Conservation (phyloP, 2,888 invertebrate genomes). For the Papilio gigon region DNA sequence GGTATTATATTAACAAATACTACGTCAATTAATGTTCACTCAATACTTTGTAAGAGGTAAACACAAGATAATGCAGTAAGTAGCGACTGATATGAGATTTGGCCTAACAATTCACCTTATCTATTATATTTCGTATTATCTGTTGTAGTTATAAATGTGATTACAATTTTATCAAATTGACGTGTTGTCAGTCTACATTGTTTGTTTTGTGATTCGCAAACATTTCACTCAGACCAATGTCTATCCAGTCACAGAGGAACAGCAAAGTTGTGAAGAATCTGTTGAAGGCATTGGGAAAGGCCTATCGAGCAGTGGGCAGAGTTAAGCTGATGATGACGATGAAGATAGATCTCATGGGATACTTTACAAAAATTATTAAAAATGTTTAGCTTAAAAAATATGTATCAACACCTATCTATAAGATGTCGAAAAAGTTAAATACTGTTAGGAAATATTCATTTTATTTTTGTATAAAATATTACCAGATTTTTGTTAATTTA, state of each 20-base stretch:
- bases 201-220: background rate
- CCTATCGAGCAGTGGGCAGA: too few relatives aligned
- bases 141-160: background rate
- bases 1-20: background rate
- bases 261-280: background rate
- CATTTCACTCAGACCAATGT: background rate
- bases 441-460: too few relatives aligned
- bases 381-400: too few relatives aligned
- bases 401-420: too few relatives aligned
- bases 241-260: background rate
- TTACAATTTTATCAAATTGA: constrained; percentile 6
- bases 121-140: background rate
- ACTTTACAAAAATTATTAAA: too few relatives aligned
- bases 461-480: too few relatives aligned
- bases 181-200: background rate
- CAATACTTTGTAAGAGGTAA: constrained; percentile 17
- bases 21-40: constrained; percentile 8
- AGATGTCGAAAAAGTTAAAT: too few relatives aligned
- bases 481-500: too few relatives aligned
- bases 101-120: constrained; percentile 10
- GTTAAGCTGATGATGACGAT: too few relatives aligned
- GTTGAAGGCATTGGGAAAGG: too few relatives aligned
- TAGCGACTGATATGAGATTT: constrained; percentile 9
- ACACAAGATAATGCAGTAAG: constrained; percentile 11
- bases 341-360: too few relatives aligned